Evolutionary conservation across 1,140 invertebrate species (phyloP), one percentile per base, ranked within the genome.

Genomic region (Macrobrachium rosenbergii): DNA sequence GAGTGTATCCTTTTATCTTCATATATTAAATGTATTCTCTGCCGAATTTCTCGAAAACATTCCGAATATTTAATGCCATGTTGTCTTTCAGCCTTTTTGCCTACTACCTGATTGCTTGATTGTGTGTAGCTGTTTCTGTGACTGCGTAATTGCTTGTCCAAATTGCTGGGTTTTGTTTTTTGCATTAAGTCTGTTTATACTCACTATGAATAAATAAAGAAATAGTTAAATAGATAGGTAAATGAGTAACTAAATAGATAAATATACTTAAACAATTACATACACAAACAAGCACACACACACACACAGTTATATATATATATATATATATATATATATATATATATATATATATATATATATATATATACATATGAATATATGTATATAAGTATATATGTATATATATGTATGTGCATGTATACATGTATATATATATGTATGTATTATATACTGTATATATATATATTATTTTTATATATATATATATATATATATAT

Each of bases 291-390:
- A 23, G 62, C 37, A 63, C 37, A 80, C 37, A 63, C 37, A 80
- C 45, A 52, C 45, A 81, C 19, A 62, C 37, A 79, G 12, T n/a
- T 21, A 79, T 60, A 37, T 60, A 79, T 21, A 37, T 21, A 78
- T 58, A 58, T 58, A 78, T 58, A 58, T 58, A 78, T 16, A 58
- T 59, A 78, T 58, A 58, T 78, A 78, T 78, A 58, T 59, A 78
- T 78, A 58, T 78, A 78, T 78, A 78, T 78, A 78, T 78, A 58
- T 78, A 59, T 78, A 78, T 78, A 78, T 78, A 52, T 78, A 78
- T 78, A 78, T 78, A 78, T 78, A 52, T 78, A 78, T 78, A 78
- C 43, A 78, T 78, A 52, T 59, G 14, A 43, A 52, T 78, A 45
- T 78, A 58, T 59, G 43, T 78, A 78, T 78, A 78, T 77, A 52